A percentile compares a stretch with the other conserved stretches of the same genome.
phyloP scores from a whole-genome alignment of 1,140 invertebrate genomes.

The Hypsibius dujardini region DNA sequence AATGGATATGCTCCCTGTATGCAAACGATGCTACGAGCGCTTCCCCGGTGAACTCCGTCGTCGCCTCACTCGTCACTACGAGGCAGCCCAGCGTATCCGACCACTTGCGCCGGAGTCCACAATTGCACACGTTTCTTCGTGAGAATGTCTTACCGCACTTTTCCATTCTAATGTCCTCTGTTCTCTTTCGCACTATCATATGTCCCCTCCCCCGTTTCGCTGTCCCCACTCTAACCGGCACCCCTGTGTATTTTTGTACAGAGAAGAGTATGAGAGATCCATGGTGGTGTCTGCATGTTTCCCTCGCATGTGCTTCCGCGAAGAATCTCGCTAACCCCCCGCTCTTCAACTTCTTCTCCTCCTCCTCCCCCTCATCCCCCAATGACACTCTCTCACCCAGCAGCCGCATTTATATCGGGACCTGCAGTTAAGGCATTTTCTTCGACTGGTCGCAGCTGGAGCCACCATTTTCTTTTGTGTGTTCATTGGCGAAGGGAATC shows the following conservation, averaged over 20 bases:
- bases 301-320: not conserved
- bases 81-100: conserved; percentile 21
- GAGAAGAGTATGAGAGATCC: not conserved
- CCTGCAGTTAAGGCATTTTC: too few species aligned
- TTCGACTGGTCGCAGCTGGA: too few species aligned
- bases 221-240: too few species aligned
- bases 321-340: not conserved
- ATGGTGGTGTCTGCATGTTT: not conserved
- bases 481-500: too few species aligned
- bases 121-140: not conserved
- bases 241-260: conserved; percentile 3
- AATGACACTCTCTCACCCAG: too few species aligned
- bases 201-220: too few species aligned
- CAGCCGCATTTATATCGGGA: too few species aligned
- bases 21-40: conserved; percentile 93
- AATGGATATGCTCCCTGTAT: conserved; percentile 91
- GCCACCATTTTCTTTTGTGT: too few species aligned
- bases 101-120: not conserved
- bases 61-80: conserved; percentile 43
- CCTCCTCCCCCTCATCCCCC: too few species aligned
- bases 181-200: too few species aligned
- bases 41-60: conserved; percentile 84
- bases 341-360: too few species aligned
- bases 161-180: not conserved
- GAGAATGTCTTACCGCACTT: conserved; percentile 1